These are phyloP conservation scores for Microchirus variegatus DNA, from an alignment of 2,797 vertebrate species.

Conservation along the genomic window DNA sequence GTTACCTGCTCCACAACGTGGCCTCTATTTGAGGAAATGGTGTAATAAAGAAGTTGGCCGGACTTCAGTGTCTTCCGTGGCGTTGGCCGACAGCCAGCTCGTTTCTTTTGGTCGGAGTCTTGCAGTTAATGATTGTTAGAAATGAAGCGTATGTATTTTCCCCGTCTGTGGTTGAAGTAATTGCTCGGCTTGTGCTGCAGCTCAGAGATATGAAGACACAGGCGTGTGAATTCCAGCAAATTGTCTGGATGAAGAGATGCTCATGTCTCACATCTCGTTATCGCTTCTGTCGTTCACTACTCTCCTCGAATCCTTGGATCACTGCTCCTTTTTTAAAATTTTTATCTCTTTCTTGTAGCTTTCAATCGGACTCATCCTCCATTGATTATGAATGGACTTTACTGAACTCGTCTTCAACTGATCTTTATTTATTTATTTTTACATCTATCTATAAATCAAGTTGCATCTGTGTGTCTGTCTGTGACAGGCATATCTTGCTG, in stretches of 20 bases:
- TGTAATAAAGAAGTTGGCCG: neutral
- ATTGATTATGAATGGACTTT: too few species aligned
- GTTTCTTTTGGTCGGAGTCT: slow-evolving; percentile 5
- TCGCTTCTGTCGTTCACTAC: slow-evolving; percentile 10
- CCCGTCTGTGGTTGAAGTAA: slow-evolving; percentile 28
- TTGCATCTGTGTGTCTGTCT: too few species aligned
- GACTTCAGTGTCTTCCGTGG: neutral
- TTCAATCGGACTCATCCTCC: neutral
- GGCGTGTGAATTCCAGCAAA: slow-evolving; percentile 55
- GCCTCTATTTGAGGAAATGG: neutral
- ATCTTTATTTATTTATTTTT: too few species aligned
- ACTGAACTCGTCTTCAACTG: too few species aligned
- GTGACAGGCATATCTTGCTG: too few species aligned
- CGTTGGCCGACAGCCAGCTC: neutral
- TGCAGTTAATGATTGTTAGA: slow-evolving; percentile 3
- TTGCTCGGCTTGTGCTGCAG: slow-evolving; percentile 10
- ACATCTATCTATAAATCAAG: too few species aligned
- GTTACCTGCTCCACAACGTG: neutral
- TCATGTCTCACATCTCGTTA: slow-evolving; percentile 51
- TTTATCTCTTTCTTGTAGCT: neutral
- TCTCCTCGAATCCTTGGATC: neutral
- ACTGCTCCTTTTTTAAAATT: neutral
- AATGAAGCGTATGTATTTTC: slow-evolving; percentile 16
- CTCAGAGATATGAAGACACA: slow-evolving; percentile 15
- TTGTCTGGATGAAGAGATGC: slow-evolving; percentile 61